These are phyloP conservation scores for Lydus trimaculatus DNA, from an alignment of 2,888 invertebrate species.

Conservation along the genomic window DNA sequence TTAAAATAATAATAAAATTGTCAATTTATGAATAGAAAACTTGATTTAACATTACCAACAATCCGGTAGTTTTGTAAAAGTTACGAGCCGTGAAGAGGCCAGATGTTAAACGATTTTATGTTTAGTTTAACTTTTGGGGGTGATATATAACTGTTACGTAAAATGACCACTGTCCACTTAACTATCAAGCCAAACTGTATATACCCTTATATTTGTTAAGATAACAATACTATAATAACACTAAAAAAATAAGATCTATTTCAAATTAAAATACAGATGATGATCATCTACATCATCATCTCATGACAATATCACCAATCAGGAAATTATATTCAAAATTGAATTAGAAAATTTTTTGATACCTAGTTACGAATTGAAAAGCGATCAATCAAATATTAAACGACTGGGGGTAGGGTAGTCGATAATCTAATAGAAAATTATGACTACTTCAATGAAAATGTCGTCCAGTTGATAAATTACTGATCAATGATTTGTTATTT, in stretches of 20 bases:
- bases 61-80: conserved; percentile 40
- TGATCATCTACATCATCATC: too few species aligned
- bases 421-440: conserved; percentile 54
- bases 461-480: conserved; percentile 54
- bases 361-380: conserved; percentile 44
- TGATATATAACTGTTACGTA: conserved; percentile 48
- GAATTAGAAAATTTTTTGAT: conserved; percentile 42
- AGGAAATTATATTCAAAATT: conserved; percentile 38
- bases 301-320: conserved; percentile 37
- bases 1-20: conserved; percentile 57
- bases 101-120: conserved; percentile 51
- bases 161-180: conserved; percentile 55
- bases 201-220: conserved; percentile 16
- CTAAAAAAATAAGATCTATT: conserved; percentile 1
- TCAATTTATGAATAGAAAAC: conserved; percentile 50
- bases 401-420: conserved; percentile 34
- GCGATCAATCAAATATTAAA: conserved; percentile 53
- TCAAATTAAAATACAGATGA: neutral
- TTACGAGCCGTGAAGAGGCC: conserved; percentile 55
- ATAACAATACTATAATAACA: conserved; percentile 13
- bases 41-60: conserved; percentile 54
- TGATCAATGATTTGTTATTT: conserved; percentile 53
- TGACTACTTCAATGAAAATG: conserved; percentile 47
- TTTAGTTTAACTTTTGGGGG: conserved; percentile 47
- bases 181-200: conserved; percentile 12